phyloP scores from a whole-genome alignment of 1,140 invertebrate species.

The Metopolophium dirhodum region DNA sequence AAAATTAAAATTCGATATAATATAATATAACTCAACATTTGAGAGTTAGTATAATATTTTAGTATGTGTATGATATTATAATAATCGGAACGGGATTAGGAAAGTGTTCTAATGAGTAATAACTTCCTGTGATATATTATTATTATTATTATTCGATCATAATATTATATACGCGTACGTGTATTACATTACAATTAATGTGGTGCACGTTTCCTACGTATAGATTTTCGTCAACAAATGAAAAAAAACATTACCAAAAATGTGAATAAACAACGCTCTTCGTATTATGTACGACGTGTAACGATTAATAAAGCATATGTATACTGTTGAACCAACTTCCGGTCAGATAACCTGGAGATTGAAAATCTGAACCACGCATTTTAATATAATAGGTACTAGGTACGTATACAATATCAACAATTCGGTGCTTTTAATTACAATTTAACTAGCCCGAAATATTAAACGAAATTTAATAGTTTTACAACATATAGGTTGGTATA shows the following conservation, averaged over 20 bases:
- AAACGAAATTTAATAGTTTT: neutral
- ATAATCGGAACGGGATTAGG: neutral
- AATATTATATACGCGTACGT: neutral
- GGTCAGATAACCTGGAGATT: neutral
- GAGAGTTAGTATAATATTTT: neutral
- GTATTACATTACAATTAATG: neutral
- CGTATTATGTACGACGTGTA: neutral
- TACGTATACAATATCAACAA: neutral
- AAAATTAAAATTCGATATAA: neutral
- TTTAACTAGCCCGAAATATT: neutral
- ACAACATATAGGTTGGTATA: neutral
- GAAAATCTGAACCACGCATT: too few species aligned
- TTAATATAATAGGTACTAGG: neutral
- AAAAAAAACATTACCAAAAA: conserved; percentile 26
- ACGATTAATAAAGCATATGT: neutral
- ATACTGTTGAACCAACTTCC: neutral
- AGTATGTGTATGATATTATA: neutral
- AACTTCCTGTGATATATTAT: conserved; percentile 16
- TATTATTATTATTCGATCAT: neutral
- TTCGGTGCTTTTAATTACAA: neutral
- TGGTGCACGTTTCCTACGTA: neutral
- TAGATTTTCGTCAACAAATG: neutral
- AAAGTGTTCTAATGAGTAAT: conserved; percentile 21
- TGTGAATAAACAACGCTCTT: neutral
- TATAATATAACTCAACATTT: neutral